Evolutionary conservation across 2,113 vertebrate species (phyloP).

Genomic region (Rafetus swinhoei): DNA sequence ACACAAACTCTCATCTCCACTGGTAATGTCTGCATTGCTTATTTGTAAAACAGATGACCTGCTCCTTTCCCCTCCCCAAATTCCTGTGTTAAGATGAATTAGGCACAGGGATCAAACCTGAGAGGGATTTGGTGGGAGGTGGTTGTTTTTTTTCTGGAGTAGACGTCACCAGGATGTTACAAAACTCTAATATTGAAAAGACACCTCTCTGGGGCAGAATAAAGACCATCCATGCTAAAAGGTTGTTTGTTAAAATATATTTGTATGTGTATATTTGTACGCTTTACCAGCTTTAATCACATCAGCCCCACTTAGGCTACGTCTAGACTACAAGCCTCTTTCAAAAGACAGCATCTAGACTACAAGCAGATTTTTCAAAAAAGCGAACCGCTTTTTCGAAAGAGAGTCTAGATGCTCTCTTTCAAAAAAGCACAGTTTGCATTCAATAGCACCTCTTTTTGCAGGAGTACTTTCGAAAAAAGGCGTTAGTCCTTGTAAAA

Average conservation of each 20-base stretch:
- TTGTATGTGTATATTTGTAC: background rate
- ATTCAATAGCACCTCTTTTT: too few species aligned
- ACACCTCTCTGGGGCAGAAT: background rate
- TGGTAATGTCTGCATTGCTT: background rate
- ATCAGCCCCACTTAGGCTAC: too few species aligned
- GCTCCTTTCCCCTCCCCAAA: too few species aligned
- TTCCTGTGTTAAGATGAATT: background rate
- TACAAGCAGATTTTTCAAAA: too few species aligned
- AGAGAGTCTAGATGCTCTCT: too few species aligned
- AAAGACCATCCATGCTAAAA: background rate
- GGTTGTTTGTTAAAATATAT: background rate
- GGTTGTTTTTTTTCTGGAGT: background rate
- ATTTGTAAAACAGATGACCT: background rate
- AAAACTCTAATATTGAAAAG: background rate
- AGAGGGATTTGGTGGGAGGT: background rate
- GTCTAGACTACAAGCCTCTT: too few species aligned
- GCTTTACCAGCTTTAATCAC: background rate
- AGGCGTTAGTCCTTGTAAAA: too few species aligned
- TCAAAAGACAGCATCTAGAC: too few species aligned
- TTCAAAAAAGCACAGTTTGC: too few species aligned
- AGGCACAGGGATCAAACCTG: background rate
- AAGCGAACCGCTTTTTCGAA: too few species aligned
- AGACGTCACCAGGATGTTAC: background rate
- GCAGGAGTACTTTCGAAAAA: too few species aligned
- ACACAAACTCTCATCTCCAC: background rate